Evolutionary conservation across 2,888 invertebrate species (phyloP), one percentile per base, ranked within the genome.

Genomic region (Pristionchus exspectatus): DNA sequence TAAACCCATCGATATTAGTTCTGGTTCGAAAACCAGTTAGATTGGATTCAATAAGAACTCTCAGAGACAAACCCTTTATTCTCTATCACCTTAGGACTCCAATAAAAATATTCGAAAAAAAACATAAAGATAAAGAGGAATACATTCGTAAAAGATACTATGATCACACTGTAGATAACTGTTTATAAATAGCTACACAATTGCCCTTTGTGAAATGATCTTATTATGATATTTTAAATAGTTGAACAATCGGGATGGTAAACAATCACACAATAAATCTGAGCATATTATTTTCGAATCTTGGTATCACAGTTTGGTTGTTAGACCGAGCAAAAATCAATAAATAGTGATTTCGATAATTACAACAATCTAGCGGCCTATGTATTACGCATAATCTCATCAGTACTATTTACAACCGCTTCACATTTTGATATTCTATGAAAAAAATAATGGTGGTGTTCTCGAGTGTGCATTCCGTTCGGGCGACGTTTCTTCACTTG

Each of bases 231-330:
- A 27, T 63, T 63, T 44, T 77, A 27, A 54, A 54, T 81, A 3
- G 81, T 81, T 50, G n/a, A 54, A 81, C 81, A 81, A 81, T 50
- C 50, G 81, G 81, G 50, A 81, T 50, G 38, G n/a, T 38, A 74
- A 14, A 16, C 38, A 50, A 81, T 81, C 81, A 81, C 81, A 81
- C 54, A 81, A 54, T 50, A 24, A 50, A 50, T 81, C 50, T 81
- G 81, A 81, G 81, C 81, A 54, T 54, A 81, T 44, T 27, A 30
- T 24, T n/a, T 27, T 81, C 81, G 81, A 81, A 81, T 81, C 81
- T 24, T 66, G 18, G 56, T n/a, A 81, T 81, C 81, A 81, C 81
- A 81, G 81, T 54, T 54, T 81, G 81, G 54, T 81, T 50, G 7
- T 50, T 7, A n/a, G 24, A 50, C 50, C 72, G 27, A 44, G n/a